Base-by-base conservation (phyloP, 2,113 vertebrate genomes). In the Gorsachius goisagi region DNA sequence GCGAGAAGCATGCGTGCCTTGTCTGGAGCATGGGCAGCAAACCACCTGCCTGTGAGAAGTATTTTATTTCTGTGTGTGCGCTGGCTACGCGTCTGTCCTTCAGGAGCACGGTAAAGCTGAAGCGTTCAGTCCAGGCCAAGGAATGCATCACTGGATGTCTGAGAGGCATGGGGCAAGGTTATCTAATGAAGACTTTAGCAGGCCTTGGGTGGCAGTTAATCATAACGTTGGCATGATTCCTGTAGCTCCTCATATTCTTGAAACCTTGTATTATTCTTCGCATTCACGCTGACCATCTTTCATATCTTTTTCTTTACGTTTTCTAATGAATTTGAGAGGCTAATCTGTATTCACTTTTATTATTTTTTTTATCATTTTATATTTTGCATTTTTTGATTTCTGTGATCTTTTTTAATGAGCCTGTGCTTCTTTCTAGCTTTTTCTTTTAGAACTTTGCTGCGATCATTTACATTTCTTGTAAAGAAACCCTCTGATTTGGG, bases 101-200 rank as follows among this genome's bases (percentile, higher is more conserved):
- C n/a, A 56, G 74, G 62, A 11, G 9, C 26, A 4, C 0, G 0
- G 39, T 9, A 39, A 39, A 79, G 30, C 41, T 10, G 1, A n/a
- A 85, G 58, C 0, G 0, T 56, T 85, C 9, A 3, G 0, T 59
- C 83, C 22, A 17, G 78, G 58, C 58, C 58, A 52, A 35, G 44
- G 62, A 55, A 60, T 8, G 39, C 24, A 23, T 88, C 17, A 1
- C 60, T 89, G 24, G 10, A 0, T 0, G 2, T 45, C n/a, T 0
- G 0, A 45, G 12, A 68, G 56, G 19, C 52, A 19, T 44, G 56
- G 81, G 56, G 1, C 56, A 15, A 82, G 47, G 17, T 62, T 68
- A 7, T 59, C 55, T 59, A 2, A 58, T 32, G 63, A 53, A 9
- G 12, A 4, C 45, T 88, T 76, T 23, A 58, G 59, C 10, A 62